phyloP scores from a whole-genome alignment of 2,888 invertebrate species.

The Adelognathus sp. region DNA sequence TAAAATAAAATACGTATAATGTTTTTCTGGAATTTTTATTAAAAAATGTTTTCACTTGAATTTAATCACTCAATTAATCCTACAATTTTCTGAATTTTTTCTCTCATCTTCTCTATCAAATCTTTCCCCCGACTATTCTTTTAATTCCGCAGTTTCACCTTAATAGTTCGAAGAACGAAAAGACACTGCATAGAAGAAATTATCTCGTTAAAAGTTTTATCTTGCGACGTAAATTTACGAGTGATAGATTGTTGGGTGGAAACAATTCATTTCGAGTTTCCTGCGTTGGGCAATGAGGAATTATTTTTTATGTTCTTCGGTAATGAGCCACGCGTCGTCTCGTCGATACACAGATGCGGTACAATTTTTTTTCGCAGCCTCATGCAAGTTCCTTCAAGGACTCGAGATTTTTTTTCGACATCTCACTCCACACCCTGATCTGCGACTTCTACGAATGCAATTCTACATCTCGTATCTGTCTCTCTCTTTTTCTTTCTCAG shows the following conservation, averaged over 20 bases:
- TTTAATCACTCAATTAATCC: too few species aligned
- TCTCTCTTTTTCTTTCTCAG: too few species aligned
- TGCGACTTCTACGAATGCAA: constrained; percentile 11
- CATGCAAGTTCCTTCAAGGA: neutral
- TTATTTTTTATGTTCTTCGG: neutral
- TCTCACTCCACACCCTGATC: neutral
- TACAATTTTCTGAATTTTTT: too few species aligned
- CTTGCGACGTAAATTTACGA: neutral
- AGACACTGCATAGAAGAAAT: too few species aligned
- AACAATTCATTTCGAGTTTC: constrained; percentile 1
- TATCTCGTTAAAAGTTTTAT: neutral
- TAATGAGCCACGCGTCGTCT: neutral
- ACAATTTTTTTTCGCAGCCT: neutral
- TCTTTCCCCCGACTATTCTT: too few species aligned
- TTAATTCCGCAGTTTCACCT: neutral
- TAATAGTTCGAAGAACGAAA: neutral
- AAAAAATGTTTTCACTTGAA: too few species aligned
- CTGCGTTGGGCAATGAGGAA: neutral
- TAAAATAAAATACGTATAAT: too few species aligned
- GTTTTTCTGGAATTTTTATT: too few species aligned
- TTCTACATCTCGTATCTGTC: constrained; percentile 2
- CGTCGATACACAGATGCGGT: neutral
- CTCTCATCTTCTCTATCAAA: too few species aligned
- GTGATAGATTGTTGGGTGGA: neutral
- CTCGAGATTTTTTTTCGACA: neutral